Percentiles rank a stretch among this genome's conserved stretches.
Evolutionary conservation across 2,113 vertebrate genomes (phyloP).

Genomic region (Anoplopoma fimbria): DNA sequence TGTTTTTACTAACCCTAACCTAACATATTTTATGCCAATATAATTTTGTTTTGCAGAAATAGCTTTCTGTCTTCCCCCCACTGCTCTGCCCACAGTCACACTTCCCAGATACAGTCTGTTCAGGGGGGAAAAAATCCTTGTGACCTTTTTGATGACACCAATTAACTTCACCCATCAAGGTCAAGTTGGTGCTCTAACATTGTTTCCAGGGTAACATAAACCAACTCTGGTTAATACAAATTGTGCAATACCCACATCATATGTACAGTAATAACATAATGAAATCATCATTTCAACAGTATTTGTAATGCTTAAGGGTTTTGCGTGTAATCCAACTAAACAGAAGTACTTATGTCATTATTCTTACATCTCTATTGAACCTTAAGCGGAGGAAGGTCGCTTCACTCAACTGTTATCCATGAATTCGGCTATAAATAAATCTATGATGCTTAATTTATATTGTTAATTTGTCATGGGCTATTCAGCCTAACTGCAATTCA

Average conservation of each 20-base stretch:
- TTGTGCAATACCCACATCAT: background rate
- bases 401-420: slow-evolving; percentile 48
- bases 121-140: background rate
- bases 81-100: background rate
- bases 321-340: slow-evolving; percentile 64
- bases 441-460: slow-evolving; percentile 53
- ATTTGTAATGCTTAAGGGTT: slow-evolving; percentile 58
- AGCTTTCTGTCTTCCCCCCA: background rate
- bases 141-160: background rate
- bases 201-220: background rate
- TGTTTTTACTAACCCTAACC: too few species aligned
- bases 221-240: background rate
- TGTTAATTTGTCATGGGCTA: slow-evolving; percentile 54
- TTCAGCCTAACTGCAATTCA: slow-evolving; percentile 46
- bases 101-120: background rate
- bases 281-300: slow-evolving; percentile 41
- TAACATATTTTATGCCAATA: background rate
- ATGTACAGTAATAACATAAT: slow-evolving; percentile 52
- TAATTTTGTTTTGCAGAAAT: background rate
- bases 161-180: slow-evolving; percentile 19
- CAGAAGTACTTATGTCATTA: slow-evolving; percentile 49
- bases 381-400: slow-evolving; percentile 27
- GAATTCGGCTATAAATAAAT: slow-evolving; percentile 52
- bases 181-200: background rate
- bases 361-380: slow-evolving; percentile 55